Base-by-base conservation (phyloP, 2,888 invertebrate genomes). In the Opisthograptis luteolata region DNA sequence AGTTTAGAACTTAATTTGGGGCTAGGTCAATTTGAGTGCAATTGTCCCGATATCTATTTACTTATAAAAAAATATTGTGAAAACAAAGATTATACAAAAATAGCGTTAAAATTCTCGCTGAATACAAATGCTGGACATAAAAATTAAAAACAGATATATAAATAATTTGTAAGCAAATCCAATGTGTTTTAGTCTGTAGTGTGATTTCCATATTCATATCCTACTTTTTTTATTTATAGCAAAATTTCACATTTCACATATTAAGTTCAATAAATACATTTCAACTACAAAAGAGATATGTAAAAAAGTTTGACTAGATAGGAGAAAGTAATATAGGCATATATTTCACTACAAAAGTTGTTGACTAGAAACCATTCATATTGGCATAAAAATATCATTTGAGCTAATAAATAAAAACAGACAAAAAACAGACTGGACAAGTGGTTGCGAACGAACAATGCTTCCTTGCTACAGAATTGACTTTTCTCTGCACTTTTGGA, bases 321-420 rank as follows among this genome's bases (percentile, higher is more conserved):
- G 61, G 61, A 58, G 58, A 52, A 48, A 36, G 45, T 46, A 46
- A 46, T 34, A 39, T 32, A 40, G 8, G n/a, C 24, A 25, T 25
- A 10, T 10, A 47, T 55, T 39, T 39, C 10, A 52, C 45, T 52
- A 55, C 10, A 32, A 36, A 43, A 59, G 57, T 58, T 55, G 54
- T 57, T 70, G 67, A 70, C 71, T 70, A 73, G 68, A 68, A 61
- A 57, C 61, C 42, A 30, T 58, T 40, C 14, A 35, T 42, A 37
- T 25, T 9, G 1, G 25, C 9, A 10, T 25, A n/a, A n/a, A n/a
- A n/a, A n/a, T n/a, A n/a, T n/a, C n/a, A n/a, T n/a, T n/a, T n/a
- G n/a, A n/a, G n/a, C n/a, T n/a, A n/a, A n/a, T n/a, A n/a, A n/a
- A n/a, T n/a, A n/a, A n/a, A n/a, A n/a, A n/a, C n/a, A n/a, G n/a